These are phyloP conservation scores for Nomia melanderi DNA, from an alignment of 1,140 invertebrate species.

Conservation along the genomic window DNA sequence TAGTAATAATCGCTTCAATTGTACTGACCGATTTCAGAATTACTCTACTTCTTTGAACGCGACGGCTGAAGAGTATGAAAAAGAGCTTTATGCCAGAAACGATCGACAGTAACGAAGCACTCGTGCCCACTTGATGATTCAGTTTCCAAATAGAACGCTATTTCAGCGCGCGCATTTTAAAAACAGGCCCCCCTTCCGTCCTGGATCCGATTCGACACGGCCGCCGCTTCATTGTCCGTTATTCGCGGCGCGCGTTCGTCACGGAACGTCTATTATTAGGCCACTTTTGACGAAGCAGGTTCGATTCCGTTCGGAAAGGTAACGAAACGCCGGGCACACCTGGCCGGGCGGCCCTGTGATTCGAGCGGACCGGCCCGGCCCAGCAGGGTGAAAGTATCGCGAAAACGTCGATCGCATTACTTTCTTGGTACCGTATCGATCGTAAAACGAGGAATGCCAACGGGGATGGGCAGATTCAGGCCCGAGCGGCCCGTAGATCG, in stretches of 20 bases:
- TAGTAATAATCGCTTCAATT: no score
- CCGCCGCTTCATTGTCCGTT: background rate
- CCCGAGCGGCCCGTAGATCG: no score
- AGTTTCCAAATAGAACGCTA: conserved; percentile 7
- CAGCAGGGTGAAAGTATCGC: background rate
- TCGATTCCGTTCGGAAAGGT: background rate
- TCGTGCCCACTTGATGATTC: background rate
- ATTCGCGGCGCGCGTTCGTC: background rate
- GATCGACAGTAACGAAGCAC: background rate
- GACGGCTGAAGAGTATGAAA: no score
- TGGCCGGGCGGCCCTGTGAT: background rate
- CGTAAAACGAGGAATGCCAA: background rate
- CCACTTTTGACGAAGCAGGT: background rate
- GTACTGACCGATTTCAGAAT: no score
- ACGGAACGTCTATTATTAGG: background rate
- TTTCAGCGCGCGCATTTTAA: background rate
- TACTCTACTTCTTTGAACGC: no score
- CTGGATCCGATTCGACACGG: background rate
- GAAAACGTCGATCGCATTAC: conserved; percentile 5
- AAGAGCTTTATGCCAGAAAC: conserved; percentile 7
- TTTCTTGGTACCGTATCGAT: background rate
- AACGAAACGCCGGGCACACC: background rate
- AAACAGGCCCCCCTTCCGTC: background rate
- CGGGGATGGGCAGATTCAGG: background rate
- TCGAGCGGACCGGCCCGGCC: background rate